A percentile compares a stretch with the other conserved stretches of the same genome.
Evolutionary conservation across 2,888 invertebrate genomes (phyloP).

Genomic region (Tricholauxania praeusta): DNA sequence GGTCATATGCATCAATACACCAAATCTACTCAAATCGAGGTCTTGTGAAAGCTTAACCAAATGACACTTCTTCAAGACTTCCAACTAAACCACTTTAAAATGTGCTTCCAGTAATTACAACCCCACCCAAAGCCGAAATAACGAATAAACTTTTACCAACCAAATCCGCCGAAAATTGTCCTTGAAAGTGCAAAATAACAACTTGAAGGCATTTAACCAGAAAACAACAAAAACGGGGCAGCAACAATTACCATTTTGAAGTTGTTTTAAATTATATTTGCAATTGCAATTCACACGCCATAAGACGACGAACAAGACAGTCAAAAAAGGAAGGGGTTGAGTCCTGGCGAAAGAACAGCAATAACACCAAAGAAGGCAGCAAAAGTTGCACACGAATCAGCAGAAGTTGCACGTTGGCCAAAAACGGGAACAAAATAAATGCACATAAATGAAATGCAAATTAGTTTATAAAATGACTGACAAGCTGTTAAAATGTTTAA

Average conservation of each 20-base stretch:
- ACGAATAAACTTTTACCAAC: too few species aligned
- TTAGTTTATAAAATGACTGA: constrained; percentile 25
- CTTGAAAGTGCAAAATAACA: constrained; percentile 12
- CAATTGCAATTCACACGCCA: constrained; percentile 27
- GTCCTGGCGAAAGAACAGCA: background rate
- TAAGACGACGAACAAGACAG: background rate
- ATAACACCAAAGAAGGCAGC: too few species aligned
- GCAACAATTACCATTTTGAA: constrained; percentile 13
- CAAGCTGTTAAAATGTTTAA: constrained; percentile 25
- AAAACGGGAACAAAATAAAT: background rate
- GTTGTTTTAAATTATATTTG: constrained; percentile 29
- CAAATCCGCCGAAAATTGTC: constrained; percentile 14
- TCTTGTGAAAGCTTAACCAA: too few species aligned
- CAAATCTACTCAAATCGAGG: too few species aligned
- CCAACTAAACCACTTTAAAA: constrained; percentile 6
- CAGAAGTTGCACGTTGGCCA: constrained; percentile 1
- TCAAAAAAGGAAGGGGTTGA: background rate
- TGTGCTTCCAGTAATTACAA: background rate
- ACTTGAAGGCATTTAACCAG: constrained; percentile 21
- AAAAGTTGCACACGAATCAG: background rate
- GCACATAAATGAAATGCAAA: constrained; percentile 24
- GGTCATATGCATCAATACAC: too few species aligned
- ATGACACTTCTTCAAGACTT: too few species aligned
- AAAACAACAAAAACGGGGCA: background rate
- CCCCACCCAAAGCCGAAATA: background rate